Conservation (phyloP, 92 coral and sea anemone species). For the Chrysogorgia sp. region DNA sequence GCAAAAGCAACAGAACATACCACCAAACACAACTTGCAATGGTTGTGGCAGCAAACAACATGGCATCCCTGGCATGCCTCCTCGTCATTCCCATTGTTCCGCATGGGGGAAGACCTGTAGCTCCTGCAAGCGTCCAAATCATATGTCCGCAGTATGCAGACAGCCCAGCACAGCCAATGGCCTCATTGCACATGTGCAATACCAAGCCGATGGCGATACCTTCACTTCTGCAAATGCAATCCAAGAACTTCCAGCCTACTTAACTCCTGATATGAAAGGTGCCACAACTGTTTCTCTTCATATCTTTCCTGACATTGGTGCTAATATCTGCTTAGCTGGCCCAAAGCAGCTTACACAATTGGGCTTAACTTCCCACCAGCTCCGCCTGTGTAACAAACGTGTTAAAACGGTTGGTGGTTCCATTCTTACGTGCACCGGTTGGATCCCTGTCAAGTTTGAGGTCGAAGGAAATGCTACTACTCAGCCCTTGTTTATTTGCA, state of each 20-base stretch:
- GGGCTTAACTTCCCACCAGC: constrained; percentile 14
- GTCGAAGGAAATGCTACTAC: constrained; percentile 10
- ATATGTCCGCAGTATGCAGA: constrained; percentile 19
- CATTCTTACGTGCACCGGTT: constrained; percentile 26
- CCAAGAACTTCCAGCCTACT: constrained; percentile 4
- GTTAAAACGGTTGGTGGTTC: constrained; percentile 12
- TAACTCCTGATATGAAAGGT: constrained; percentile 17
- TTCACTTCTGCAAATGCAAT: constrained; percentile 12
- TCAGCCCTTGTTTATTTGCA: constrained; percentile 21
- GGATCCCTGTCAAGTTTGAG: constrained; percentile 38
- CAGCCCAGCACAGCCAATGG: constrained; percentile 30
- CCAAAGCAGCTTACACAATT: constrained; percentile 15
- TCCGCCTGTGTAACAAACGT: constrained; percentile 23
- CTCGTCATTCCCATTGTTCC: constrained; percentile 22
- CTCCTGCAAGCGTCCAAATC: constrained; percentile 28
- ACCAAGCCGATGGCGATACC: neutral
- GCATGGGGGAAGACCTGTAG: constrained; percentile 28
- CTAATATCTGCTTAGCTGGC: constrained; percentile 24
- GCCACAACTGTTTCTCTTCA: constrained; percentile 18
- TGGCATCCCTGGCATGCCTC: constrained; percentile 29
- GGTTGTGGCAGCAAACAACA: constrained; percentile 24
- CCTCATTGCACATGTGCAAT: constrained; percentile 10
- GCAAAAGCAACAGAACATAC: constrained; percentile 13
- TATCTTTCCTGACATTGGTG: constrained; percentile 35
- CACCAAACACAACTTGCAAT: constrained; percentile 9